These are phyloP conservation scores for Scrobipalpa atriplicella DNA, from an alignment of 2,888 invertebrate genomes.

Conservation along the genomic window DNA sequence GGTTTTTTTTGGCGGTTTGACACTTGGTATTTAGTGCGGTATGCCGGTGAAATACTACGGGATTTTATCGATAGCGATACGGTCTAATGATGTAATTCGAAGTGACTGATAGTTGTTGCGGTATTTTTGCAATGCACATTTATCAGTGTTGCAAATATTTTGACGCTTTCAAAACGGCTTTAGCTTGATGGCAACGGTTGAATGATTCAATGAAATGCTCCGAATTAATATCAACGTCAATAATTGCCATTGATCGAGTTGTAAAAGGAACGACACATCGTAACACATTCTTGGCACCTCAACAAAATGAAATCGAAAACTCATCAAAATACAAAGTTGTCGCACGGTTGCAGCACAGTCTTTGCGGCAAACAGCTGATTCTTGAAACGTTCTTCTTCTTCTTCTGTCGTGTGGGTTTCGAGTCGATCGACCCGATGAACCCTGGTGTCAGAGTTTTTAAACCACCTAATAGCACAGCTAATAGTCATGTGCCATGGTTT, in stretches of 20 bases:
- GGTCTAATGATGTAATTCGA: neutral
- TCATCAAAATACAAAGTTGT: neutral
- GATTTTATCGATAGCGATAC: neutral
- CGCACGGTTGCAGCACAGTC: slow-evolving; percentile 1
- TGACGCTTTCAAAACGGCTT: neutral
- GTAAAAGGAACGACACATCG: neutral
- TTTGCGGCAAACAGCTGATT: slow-evolving; percentile 30
- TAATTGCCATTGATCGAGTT: too few species aligned
- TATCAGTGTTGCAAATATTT: neutral
- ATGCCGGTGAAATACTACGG: neutral
- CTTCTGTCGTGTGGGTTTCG: too few species aligned
- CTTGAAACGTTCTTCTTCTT: too few species aligned
- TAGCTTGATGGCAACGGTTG: too few species aligned
- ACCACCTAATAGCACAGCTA: too few species aligned
- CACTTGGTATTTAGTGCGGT: slow-evolving; percentile 36
- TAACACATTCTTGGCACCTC: neutral
- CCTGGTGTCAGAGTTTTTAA: too few species aligned
- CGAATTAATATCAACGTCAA: neutral
- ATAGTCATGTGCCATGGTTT: too few species aligned
- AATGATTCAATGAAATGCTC: too few species aligned
- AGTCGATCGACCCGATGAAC: too few species aligned
- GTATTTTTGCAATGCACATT: neutral
- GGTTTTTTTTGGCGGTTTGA: slow-evolving; percentile 27
- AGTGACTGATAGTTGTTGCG: neutral
- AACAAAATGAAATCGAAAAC: slow-evolving; percentile 15